Evolutionary conservation across 2,113 vertebrate species (phyloP), one percentile per base, ranked within the genome.

Genomic region (Archilochus colubris): DNA sequence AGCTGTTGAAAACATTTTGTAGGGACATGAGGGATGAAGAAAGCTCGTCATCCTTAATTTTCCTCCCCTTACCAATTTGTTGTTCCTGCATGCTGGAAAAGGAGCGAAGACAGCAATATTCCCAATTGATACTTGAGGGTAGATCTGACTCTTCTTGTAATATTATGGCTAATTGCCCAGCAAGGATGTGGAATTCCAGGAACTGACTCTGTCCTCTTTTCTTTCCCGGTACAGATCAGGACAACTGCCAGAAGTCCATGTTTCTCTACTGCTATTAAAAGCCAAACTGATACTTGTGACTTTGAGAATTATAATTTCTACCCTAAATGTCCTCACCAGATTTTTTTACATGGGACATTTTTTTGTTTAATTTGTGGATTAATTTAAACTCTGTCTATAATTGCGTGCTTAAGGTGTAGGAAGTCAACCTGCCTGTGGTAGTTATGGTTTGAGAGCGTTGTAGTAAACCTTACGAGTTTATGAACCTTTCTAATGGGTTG

Each of bases 1-100:
- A 86, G 77, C 82, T 89, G 46, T 94, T 96, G 91, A 82, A 94
- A 96, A 90, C 79, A 69, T 78, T 86, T 92, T 89, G 62, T 87
- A 81, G 89, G 74, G 36, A 69, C 44, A 15, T 85, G 58, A 72
- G 55, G 74, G n/a, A 43, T 87, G 93, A 95, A 81, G 73, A 48
- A 62, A 3, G 7, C 2, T 36, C 64, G 36, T 81, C 28, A 36
- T 83, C 28, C 48, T 78, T 63, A 4, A 12, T 25, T 69, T 87
- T 94, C 57, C 54, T 76, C 36, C 54, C 36, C 51, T 64, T 55
- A 79, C 50, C 43, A 51, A 72, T 92, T n/a, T 83, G 17, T 93
- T 17, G 3, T 80, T 50, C 36, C 77, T 70, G 18, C 9, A 0
- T 84, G 48, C 51, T 91, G 72, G 86, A 89, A 83, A 95, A 95